Evolutionary conservation across 2,113 vertebrate species (phyloP).

Genomic region (Pelmatolapia mariae): DNA sequence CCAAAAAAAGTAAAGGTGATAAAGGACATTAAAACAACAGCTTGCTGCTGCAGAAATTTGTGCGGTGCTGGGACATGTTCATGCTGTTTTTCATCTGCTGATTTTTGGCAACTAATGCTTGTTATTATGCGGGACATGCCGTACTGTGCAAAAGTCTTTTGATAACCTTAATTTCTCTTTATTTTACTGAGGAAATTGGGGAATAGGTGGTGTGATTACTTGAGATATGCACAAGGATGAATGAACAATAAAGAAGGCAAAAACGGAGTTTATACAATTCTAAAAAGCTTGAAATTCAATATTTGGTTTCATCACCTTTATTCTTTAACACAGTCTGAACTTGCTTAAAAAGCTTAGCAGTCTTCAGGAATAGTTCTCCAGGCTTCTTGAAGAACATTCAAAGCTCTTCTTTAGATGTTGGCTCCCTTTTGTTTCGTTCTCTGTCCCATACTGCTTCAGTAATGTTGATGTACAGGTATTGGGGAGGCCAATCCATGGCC

Average conservation of each 20-base stretch:
- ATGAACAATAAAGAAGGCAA: not conserved
- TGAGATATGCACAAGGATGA: not conserved
- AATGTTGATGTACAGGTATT: not conserved
- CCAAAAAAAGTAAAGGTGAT: not conserved
- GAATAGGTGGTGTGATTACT: not conserved
- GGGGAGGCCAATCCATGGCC: not conserved
- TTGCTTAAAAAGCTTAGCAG: not conserved
- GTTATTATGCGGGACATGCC: not conserved
- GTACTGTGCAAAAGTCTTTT: not conserved
- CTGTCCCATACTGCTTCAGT: not conserved
- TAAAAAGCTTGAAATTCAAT: not conserved
- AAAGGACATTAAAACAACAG: not conserved
- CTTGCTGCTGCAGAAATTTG: not conserved
- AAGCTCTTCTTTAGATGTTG: not conserved
- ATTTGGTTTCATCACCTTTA: not conserved
- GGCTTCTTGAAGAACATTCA: not conserved
- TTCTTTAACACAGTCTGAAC: not conserved
- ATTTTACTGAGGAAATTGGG: not conserved
- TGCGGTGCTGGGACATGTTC: not conserved
- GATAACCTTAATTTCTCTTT: not conserved
- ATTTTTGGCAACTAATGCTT: not conserved
- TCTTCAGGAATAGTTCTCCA: not conserved
- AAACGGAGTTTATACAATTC: not conserved
- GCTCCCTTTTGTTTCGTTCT: not conserved
- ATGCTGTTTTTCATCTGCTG: not conserved